Evolutionary conservation across 2,888 invertebrate species (phyloP), one percentile per base, ranked within the genome.

Genomic region (Tholera decimalis): DNA sequence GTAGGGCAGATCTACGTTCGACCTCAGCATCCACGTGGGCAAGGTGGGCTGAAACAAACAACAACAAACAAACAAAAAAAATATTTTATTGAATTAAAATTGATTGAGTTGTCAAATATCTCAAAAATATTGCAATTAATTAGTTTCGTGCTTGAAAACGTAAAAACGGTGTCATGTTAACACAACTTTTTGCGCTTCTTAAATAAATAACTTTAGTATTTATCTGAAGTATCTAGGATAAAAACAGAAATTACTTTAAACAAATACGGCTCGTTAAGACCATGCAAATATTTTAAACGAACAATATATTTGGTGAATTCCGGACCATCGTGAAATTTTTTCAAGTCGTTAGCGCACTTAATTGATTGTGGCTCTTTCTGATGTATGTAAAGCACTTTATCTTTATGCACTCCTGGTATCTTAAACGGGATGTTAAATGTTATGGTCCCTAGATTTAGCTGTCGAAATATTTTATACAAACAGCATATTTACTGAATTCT

Each of bases 211-310:
- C n/a, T 20, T 55, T 28, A 24, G 18, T 28, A 33, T 33, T 58
- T 35, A 26, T 47, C 1, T 33, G 20, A 50, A 50, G 43, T 44
- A 35, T 1, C n/a, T 39, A 26, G 8, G 28, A 28, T 50, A 43
- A 53, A 50, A 33, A 22, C 41, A 18, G n/a, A 35, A 49, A 44
- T 49, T 18, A 39, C 28, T 49, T 26, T 41, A 22, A 35, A 59
- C 50, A 75, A 69, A 69, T 37, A 50, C 58, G 49, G 24, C 28
- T 72, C 44, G 39, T 59, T 59, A 68, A 50, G 24, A 30, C 41
- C 50, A 59, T 59, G 33, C 28, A 59, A 69, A 76, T 46, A 46
- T 46, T 51, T 75, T 76, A 46, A 58, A 37, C 55, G 53, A 62
- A 71, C 46, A 46, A 43, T 59, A 50, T 55, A 75, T 59, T 71